A percentile compares a stretch with the other conserved stretches of the same genome.
Evolutionary conservation across 2,888 invertebrate species (phyloP).

Genomic region (Zygaena filipendulae): DNA sequence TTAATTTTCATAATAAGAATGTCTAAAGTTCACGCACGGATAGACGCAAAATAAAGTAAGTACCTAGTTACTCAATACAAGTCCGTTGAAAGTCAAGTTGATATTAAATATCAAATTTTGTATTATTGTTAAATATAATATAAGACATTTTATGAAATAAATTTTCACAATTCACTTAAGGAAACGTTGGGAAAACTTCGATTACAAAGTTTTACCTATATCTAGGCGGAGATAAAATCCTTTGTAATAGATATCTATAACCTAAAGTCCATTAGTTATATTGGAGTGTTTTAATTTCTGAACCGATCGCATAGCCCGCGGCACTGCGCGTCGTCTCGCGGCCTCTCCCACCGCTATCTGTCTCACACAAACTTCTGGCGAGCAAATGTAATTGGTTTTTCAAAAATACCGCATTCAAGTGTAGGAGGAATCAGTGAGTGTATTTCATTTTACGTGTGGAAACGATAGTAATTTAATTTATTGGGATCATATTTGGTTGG

Average conservation of each 20-base stretch:
- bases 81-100: no score
- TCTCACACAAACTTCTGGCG: conserved; percentile 18
- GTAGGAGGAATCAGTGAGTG: not conserved
- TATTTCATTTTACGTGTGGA: no score
- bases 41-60: no score
- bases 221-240: conserved; percentile 21
- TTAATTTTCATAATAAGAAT: no score
- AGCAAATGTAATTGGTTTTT: conserved; percentile 28
- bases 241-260: conserved; percentile 26
- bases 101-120: no score
- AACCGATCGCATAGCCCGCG: conserved; percentile 19
- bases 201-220: conserved; percentile 10
- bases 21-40: no score
- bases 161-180: conserved; percentile 25
- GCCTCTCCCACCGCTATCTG: conserved; percentile 11
- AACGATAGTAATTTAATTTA: no score
- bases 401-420: conserved; percentile 13
- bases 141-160: conserved; percentile 18
- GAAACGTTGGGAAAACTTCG: conserved; percentile 16
- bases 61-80: no score
- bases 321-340: conserved; percentile 8
- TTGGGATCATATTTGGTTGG: no score
- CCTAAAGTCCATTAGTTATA: conserved; percentile 24
- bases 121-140: conserved; percentile 4
- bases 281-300: conserved; percentile 26